These are phyloP conservation scores for Gephyroberyx darwinii DNA, from an alignment of 2,797 vertebrate genomes.

Conservation along the genomic window DNA sequence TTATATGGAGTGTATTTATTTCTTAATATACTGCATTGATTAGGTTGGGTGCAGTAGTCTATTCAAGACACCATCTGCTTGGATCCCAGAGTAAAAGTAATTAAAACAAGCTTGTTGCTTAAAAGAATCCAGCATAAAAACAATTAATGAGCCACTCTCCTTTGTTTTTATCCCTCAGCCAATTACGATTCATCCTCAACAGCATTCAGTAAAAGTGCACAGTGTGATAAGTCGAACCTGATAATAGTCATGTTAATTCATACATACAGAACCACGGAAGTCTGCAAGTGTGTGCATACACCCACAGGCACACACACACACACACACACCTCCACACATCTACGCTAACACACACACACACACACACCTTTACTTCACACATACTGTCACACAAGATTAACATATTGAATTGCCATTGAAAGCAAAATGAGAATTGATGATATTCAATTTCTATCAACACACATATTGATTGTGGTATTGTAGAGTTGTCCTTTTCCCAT, in stretches of 20 bases:
- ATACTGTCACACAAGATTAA: background rate
- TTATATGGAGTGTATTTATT: slow-evolving; percentile 55
- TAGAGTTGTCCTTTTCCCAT: background rate
- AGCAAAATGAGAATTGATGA: slow-evolving; percentile 26
- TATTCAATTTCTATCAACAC: slow-evolving; percentile 20
- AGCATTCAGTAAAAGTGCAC: slow-evolving; percentile 46
- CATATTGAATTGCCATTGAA: background rate
- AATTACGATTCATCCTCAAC: slow-evolving; percentile 64
- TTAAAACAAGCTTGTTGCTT: slow-evolving; percentile 78
- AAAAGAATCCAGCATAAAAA: slow-evolving; percentile 72
- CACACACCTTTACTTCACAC: slow-evolving; percentile 3
- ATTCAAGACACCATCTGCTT: slow-evolving; percentile 78
- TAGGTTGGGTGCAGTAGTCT: slow-evolving; percentile 60
- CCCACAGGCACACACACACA: slow-evolving; percentile 9
- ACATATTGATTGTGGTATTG: background rate
- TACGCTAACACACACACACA: slow-evolving; percentile 7
- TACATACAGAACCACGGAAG: slow-evolving; percentile 21
- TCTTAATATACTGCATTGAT: slow-evolving; percentile 68
- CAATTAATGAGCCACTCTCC: slow-evolving; percentile 65
- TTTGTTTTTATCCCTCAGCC: slow-evolving; percentile 67
- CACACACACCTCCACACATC: background rate
- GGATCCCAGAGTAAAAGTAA: slow-evolving; percentile 73
- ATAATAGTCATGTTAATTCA: slow-evolving; percentile 49
- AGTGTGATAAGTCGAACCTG: slow-evolving; percentile 46
- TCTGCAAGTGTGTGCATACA: slow-evolving; percentile 37